Conservation (phyloP, 2,797 vertebrate genomes). For the Heterohyrax brucei region DNA sequence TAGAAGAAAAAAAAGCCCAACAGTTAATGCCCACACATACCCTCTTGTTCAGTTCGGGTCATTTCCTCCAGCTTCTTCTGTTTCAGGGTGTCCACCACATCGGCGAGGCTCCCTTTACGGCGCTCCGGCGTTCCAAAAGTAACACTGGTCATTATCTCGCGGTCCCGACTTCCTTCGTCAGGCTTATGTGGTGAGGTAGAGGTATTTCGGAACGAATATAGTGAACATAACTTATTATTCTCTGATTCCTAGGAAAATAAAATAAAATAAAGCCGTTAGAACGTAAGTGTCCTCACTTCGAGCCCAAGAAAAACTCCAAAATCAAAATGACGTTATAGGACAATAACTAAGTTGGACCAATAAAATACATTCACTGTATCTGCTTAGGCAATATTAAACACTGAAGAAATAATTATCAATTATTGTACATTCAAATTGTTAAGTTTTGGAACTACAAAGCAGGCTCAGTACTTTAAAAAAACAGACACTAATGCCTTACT, state of each 20-base stretch:
- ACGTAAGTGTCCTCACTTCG: slow-evolving; percentile 45
- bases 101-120: slow-evolving; percentile 99
- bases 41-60: slow-evolving; percentile 99
- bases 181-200: slow-evolving; percentile 99
- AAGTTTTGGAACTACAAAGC: slow-evolving; percentile 54
- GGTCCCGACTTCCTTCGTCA: slow-evolving; percentile 98
- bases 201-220: slow-evolving; percentile 99
- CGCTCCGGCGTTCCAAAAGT: slow-evolving; percentile 99
- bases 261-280: slow-evolving; percentile 87
- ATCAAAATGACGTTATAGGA: slow-evolving; percentile 24
- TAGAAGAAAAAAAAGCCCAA: slow-evolving; percentile 56
- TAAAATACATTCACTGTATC: slow-evolving; percentile 17
- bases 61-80: slow-evolving; percentile 99
- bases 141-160: slow-evolving; percentile 98
- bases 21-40: slow-evolving; percentile 90
- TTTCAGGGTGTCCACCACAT: slow-evolving; percentile 99
- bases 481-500: slow-evolving; percentile 10
- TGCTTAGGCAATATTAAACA: slow-evolving; percentile 45
- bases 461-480: slow-evolving; percentile 8
- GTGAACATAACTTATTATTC: slow-evolving; percentile 99
- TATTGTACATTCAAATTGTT: slow-evolving; percentile 34
- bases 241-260: slow-evolving; percentile 97
- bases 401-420: slow-evolving; percentile 43
- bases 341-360: slow-evolving; percentile 28
- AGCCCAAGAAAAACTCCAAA: slow-evolving; percentile 46